A percentile compares a stretch with the other conserved stretches of the same genome.
These are phyloP conservation scores for Coluber constrictor DNA, from an alignment of 2,797 vertebrate species.

Conservation along the genomic window DNA sequence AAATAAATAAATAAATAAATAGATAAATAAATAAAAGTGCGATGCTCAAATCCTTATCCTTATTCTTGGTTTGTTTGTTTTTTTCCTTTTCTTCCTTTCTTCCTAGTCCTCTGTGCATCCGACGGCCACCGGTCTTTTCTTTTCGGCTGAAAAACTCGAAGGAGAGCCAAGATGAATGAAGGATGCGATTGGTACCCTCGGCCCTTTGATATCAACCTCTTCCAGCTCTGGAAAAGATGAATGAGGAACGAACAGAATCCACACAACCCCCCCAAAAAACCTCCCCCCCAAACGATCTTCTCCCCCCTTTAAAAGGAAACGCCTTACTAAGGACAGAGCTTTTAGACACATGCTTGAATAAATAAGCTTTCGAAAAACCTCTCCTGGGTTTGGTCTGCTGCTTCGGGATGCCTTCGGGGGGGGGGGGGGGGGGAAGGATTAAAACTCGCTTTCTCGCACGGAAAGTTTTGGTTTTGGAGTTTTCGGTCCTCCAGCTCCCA, in stretches of 20 bases:
- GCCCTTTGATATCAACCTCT: background rate
- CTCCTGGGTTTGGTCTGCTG: slow-evolving; percentile 8
- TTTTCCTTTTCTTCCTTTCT: fast-evolving
- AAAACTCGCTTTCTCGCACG: slow-evolving; percentile 37
- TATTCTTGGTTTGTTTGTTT: background rate
- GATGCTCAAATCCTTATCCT: background rate
- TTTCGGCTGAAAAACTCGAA: background rate
- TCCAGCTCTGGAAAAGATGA: slow-evolving; percentile 6
- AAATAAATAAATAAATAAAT: background rate
- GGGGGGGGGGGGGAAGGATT: slow-evolving; percentile 58
- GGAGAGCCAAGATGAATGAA: background rate
- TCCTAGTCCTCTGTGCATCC: background rate
- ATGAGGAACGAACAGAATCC: background rate
- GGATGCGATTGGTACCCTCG: background rate
- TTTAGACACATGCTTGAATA: slow-evolving; percentile 64
- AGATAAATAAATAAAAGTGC: too few relatives aligned
- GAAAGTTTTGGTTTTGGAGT: slow-evolving; percentile 36
- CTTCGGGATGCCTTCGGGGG: slow-evolving; percentile 6
- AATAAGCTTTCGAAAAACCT: slow-evolving; percentile 56
- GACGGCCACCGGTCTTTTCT: background rate
- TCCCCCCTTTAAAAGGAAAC: background rate
- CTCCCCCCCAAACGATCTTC: background rate
- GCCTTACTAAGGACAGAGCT: slow-evolving; percentile 24
- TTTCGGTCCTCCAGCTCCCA: background rate
- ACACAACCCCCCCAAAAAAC: too few relatives aligned